phyloP scores from a whole-genome alignment of 2,888 invertebrate genomes.

The Lochmaea capreae region DNA sequence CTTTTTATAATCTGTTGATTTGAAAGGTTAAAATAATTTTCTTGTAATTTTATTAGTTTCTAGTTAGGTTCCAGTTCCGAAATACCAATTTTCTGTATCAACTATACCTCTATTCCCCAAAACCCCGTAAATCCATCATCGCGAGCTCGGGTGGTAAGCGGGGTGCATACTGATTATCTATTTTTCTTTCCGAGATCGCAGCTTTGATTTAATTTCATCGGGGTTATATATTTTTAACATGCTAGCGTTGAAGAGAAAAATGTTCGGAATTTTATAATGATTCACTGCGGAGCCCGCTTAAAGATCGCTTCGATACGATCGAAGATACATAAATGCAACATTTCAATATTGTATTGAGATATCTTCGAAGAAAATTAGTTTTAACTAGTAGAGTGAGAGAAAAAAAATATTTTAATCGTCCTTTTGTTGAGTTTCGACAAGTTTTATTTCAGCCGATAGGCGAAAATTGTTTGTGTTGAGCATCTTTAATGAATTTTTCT shows the following conservation, averaged over 20 bases:
- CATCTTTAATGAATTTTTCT: no score
- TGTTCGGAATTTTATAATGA: constrained; percentile 42
- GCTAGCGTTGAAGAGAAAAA: constrained; percentile 35
- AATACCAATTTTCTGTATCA: neutral
- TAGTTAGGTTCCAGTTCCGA: constrained; percentile 7
- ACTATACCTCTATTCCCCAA: constrained; percentile 31
- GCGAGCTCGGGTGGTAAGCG: constrained; percentile 45
- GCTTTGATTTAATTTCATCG: constrained; percentile 40
- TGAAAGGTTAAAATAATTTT: neutral
- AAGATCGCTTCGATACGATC: constrained; percentile 5
- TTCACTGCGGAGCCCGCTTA: constrained; percentile 13
- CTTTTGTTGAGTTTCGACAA: neutral
- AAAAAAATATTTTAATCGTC: neutral
- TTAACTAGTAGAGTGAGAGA: neutral
- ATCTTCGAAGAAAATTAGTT: constrained; percentile 4
- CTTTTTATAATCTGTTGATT: constrained; percentile 15
- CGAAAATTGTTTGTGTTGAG: no score
- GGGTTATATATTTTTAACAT: constrained; percentile 35
- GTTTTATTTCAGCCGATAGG: no score
- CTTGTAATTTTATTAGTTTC: neutral
- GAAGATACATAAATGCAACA: constrained; percentile 28
- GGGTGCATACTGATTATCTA: constrained; percentile 58
- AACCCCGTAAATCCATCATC: constrained; percentile 52
- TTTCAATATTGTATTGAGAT: constrained; percentile 32
- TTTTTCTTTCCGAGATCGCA: constrained; percentile 48